Percentiles rank a stretch among this genome's conserved stretches.
phyloP scores from a whole-genome alignment of 92 coral and sea anemone genomes.

The Zoanthus gigantus region DNA sequence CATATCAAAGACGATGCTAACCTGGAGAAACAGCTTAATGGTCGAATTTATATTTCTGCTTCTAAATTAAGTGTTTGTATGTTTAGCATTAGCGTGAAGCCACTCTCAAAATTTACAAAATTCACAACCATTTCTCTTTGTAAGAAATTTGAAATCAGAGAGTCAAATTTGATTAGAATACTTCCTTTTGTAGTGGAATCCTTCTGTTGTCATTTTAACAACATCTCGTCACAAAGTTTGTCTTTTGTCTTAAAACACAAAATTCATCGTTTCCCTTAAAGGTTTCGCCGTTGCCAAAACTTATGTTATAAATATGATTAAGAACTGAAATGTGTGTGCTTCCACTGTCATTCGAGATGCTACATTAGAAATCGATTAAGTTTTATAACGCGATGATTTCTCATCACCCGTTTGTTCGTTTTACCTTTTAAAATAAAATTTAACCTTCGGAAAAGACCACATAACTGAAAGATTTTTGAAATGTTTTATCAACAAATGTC shows the following conservation, averaged over 20 bases:
- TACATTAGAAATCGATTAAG: neutral
- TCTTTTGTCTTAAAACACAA: too few species aligned
- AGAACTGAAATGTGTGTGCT: neutral
- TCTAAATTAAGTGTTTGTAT: neutral
- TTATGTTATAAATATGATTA: neutral
- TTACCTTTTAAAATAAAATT: too few species aligned
- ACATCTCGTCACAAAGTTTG: neutral
- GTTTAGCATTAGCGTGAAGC: neutral
- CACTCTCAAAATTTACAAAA: neutral
- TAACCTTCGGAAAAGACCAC: too few species aligned
- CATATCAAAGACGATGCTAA: too few species aligned
- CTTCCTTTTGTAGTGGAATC: neutral
- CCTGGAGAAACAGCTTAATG: too few species aligned
- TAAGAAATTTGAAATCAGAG: neutral
- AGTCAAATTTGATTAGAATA: neutral
- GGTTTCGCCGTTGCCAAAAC: neutral
- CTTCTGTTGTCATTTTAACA: conserved; percentile 12
- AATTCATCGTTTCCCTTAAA: neutral
- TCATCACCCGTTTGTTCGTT: too few species aligned
- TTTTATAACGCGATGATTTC: too few species aligned
- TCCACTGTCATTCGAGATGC: neutral
- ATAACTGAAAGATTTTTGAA: too few species aligned
- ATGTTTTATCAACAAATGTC: too few species aligned
- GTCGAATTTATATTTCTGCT: neutral
- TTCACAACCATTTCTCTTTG: neutral